Conservation (phyloP, 2,113 vertebrate genomes). For the Cyanocitta stelleri region DNA sequence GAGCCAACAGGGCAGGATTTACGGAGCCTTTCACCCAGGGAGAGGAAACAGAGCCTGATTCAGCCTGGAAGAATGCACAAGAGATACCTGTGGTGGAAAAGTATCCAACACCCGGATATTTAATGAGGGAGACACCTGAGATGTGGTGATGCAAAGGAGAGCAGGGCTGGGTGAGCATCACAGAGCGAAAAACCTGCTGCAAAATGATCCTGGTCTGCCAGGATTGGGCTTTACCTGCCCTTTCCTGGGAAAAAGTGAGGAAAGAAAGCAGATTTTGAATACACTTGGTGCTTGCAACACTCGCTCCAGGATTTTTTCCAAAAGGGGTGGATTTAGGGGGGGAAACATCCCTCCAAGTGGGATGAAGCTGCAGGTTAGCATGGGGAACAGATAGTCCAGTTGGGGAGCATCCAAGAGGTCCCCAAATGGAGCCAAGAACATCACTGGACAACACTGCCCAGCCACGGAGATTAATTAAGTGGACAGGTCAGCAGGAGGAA, state of each 20-base stretch:
- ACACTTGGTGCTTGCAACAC: background rate
- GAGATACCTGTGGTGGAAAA: background rate
- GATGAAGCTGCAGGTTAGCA: fast-evolving
- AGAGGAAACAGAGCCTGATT: slow-evolving; percentile 15
- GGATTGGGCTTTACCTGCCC: background rate
- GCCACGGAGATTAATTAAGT: fast-evolving
- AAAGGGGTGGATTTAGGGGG: background rate
- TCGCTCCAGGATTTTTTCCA: background rate
- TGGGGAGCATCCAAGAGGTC: background rate
- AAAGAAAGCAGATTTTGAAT: background rate
- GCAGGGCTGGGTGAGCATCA: background rate
- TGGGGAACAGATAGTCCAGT: fast-evolving
- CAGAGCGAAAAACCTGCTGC: background rate
- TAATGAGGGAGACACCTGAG: background rate
- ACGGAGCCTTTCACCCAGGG: background rate
- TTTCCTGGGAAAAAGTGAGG: background rate
- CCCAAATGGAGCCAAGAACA: background rate
- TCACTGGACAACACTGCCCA: background rate
- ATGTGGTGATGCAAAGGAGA: background rate
- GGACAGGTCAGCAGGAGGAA: background rate
- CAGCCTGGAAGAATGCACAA: background rate
- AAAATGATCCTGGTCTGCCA: background rate
- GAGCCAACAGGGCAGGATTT: background rate
- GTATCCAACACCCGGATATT: background rate
- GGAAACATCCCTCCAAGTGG: background rate